Evolutionary conservation across 1,140 invertebrate species (phyloP), one percentile per base, ranked within the genome.

Genomic region (Drosophila parabipectinata): DNA sequence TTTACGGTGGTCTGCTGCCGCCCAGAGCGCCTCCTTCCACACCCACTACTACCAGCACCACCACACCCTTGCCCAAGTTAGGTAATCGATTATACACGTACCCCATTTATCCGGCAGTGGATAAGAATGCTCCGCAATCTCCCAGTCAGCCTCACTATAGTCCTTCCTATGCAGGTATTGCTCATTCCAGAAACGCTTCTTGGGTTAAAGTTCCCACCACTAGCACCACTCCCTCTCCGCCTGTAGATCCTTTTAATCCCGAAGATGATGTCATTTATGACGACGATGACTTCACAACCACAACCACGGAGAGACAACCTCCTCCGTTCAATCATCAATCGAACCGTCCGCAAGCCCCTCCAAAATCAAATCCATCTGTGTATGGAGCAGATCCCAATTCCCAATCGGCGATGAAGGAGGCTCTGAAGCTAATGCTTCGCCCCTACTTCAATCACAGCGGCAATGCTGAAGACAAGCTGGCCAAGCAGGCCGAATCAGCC

Each of bases 401-500:
- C 7, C 44, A 79, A 30, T 12, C 56, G 32, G 74, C 84, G 3
- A 63, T 92, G 0, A 73, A 56, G 39, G 83, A 90, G 39, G 91
- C 91, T 3, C 41, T 92, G 4, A 87, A 83, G 4, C 48, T 91
- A 0, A 73, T 92, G 72, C 53, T 92, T 4, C 81, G 75, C 21
- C 91, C 91, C 10, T 92, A 92, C 45, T 73, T 89, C n/a, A 82
- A 91, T 68, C 77, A 79, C n/a, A 87, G 78, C 47, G 87, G 80
- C 14, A 91, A 72, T 48, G 72, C 76, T 3, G 54, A 72, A 7
- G 89, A 90, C 5, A 51, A 52, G 0, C 39, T 75, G 2, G 73
- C 75, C 1, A 55, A 91, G 24, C 63, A 55, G 18, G 41, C 76
- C 4, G 79, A 89, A 14, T 62, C 67, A 2, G 77, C 79, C 1